Base-by-base conservation (phyloP, 2,113 vertebrate species). In the Prinia subflava region DNA sequence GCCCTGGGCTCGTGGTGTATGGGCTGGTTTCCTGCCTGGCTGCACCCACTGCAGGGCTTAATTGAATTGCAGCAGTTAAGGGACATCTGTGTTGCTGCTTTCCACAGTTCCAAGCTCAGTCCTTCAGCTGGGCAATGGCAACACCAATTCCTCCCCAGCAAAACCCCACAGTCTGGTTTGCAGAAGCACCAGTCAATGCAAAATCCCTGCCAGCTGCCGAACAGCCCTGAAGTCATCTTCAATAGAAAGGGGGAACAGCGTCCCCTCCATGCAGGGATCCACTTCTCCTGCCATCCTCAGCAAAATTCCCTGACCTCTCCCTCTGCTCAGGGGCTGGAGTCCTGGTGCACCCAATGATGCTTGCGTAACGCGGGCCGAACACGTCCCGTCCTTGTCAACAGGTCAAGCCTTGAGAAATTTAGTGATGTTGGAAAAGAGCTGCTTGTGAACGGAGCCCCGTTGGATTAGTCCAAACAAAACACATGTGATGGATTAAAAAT, bases 401-500 rank as follows among this genome's bases (percentile, higher is more conserved):
- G 95, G 94, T 94, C 84, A 89, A 95, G 70, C n/a, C 78, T 41
- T 17, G 83, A 86, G 86, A 88, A 77, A 96, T 90, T 69, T 69
- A 95, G 94, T 59, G 88, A 84, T 89, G 92, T 41, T 90, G 94
- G 90, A 90, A 95, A 94, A 90, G 90, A 69, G 79, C 78, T 82
- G 75, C 95, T 37, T 68, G 90, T 49, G 84, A 95, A 59, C 0
- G 2, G 47, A 87, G 89, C 62, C 78, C 87, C 1, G 3, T 44
- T 7, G 7, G 53, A 64, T 84, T 47, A 78, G 41, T 95, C 96
- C 96, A 96, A 95, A 95, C 89, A 87, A 92, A 97, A 96, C 96
- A 97, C 94, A 95, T 94, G 96, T 94, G 95, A 95, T 39, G 94
- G 93, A 97, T 97, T 95, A 95, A 96, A 96, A 97, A 95, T 96